A percentile compares a stretch with the other conserved stretches of the same genome.
These are phyloP conservation scores for Amphibalanus amphitrite DNA, from an alignment of 1,140 invertebrate genomes.

Conservation along the genomic window DNA sequence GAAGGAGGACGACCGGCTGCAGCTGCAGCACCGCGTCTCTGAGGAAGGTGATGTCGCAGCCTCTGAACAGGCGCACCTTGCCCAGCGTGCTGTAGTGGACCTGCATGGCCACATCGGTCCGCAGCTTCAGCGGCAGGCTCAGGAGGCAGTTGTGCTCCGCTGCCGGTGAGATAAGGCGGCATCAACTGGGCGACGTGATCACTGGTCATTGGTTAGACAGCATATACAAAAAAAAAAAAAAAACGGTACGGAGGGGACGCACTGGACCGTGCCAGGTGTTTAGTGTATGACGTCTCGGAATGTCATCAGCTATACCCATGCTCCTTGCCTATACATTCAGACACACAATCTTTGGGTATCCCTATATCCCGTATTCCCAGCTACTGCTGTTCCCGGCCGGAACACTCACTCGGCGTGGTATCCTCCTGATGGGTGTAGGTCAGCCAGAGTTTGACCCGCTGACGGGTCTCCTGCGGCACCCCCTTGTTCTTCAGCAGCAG, in stretches of 20 bases:
- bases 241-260: too few relatives aligned
- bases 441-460: constrained; percentile 71
- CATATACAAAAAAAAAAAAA: too few relatives aligned
- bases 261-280: too few relatives aligned
- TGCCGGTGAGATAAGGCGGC: too few relatives aligned
- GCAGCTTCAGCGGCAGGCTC: constrained; percentile 62
- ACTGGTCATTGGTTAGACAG: too few relatives aligned
- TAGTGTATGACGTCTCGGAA: too few relatives aligned
- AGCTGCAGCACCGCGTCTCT: constrained; percentile 76
- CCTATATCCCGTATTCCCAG: too few relatives aligned
- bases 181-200: too few relatives aligned
- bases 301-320: too few relatives aligned
- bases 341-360: too few relatives aligned
- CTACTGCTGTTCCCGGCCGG: too few relatives aligned
- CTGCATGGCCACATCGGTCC: constrained; percentile 78
- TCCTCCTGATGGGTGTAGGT: constrained; percentile 84
- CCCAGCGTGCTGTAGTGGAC: constrained; percentile 73
- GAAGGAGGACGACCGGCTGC: constrained; percentile 67
- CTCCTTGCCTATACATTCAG: too few relatives aligned
- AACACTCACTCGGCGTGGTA: constrained; percentile 55
- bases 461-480: constrained; percentile 53
- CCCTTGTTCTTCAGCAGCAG: constrained; percentile 63
- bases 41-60: constrained; percentile 73
- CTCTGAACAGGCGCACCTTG: constrained; percentile 71
- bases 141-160: constrained; percentile 2